These are phyloP conservation scores for Lepidurus couesii DNA, from an alignment of 1,140 invertebrate species.

Conservation along the genomic window DNA sequence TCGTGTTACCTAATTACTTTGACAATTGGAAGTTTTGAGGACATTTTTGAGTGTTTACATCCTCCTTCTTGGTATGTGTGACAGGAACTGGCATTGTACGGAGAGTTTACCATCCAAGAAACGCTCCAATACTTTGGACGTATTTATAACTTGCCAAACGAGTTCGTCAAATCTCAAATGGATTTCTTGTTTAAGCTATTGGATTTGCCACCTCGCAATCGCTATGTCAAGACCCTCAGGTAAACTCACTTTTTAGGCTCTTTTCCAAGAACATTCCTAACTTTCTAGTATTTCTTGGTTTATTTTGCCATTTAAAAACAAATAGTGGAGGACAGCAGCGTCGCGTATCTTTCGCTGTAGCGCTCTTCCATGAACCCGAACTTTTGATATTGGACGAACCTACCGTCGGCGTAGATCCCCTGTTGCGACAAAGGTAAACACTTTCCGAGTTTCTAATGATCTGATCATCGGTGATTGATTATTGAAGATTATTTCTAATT, in stretches of 20 bases:
- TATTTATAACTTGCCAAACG: constrained; percentile 81
- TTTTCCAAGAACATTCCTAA: neutral
- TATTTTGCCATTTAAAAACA: neutral
- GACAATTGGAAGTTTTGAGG: neutral
- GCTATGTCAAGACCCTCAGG: constrained; percentile 84
- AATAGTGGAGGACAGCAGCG: constrained; percentile 86
- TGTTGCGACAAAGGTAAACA: constrained; percentile 60
- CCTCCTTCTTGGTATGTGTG: neutral
- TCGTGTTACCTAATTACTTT: neutral
- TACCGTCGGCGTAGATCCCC: constrained; percentile 86
- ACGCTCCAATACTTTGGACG: constrained; percentile 96
- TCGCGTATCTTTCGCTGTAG: constrained; percentile 84
- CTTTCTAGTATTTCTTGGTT: neutral
- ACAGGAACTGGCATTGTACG: constrained; percentile 68
- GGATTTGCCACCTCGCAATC: constrained; percentile 74
- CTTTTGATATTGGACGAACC: constrained; percentile 90
- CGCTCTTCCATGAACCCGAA: constrained; percentile 86
- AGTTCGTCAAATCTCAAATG: constrained; percentile 70
- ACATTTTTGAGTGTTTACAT: neutral
- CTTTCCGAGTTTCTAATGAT: neutral
- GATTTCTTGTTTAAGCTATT: constrained; percentile 85
- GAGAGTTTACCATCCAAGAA: constrained; percentile 89
- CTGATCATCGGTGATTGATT: neutral
- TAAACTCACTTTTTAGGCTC: constrained; percentile 41
- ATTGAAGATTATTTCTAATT: neutral